Base-by-base conservation (phyloP, 2,888 invertebrate genomes). In the Trichacis sp. region DNA sequence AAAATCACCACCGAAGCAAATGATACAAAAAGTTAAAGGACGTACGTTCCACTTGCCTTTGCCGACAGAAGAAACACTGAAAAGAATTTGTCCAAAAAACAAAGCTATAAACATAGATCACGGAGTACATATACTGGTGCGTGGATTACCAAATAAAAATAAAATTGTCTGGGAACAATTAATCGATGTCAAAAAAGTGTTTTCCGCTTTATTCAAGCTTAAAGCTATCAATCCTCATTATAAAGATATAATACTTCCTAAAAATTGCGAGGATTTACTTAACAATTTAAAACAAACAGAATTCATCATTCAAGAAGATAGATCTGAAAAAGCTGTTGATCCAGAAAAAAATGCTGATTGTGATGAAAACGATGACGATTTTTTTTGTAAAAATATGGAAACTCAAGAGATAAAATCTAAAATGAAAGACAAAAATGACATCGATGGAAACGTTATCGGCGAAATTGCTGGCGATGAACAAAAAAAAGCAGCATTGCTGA, bases 61-160 rank as follows among this genome's bases (percentile, higher is more conserved):
- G n/a, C n/a, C n/a, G n/a, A n/a, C n/a, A n/a, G n/a, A n/a, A n/a
- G n/a, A n/a, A n/a, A n/a, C n/a, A n/a, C n/a, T n/a, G n/a, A n/a
- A n/a, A n/a, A n/a, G n/a, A n/a, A n/a, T n/a, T n/a, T n/a, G n/a
- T n/a, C n/a, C n/a, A n/a, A n/a, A n/a, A n/a, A n/a, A n/a, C n/a
- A n/a, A n/a, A n/a, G n/a, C n/a, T n/a, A n/a, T n/a, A n/a, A n/a
- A n/a, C n/a, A 33, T 29, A 14, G 65, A 78, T 62, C 75, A 73
- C 29, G 77, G 79, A 68, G 20, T 78, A 5, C 76, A 71, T 54
- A 77, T 81, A 42, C 48, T 79, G 15, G 73, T 81, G 1, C 73
- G 78, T 43, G 66, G 77, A 24, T 56, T 72, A 36, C 78, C 77
- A 42, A 79, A 63, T n/a, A 77, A 77, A 2, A 47, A 54, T 2